Percentiles rank a stretch among this genome's conserved stretches.
These are phyloP conservation scores for Zele albiditarsus DNA, from an alignment of 2,888 invertebrate species.

Conservation along the genomic window DNA sequence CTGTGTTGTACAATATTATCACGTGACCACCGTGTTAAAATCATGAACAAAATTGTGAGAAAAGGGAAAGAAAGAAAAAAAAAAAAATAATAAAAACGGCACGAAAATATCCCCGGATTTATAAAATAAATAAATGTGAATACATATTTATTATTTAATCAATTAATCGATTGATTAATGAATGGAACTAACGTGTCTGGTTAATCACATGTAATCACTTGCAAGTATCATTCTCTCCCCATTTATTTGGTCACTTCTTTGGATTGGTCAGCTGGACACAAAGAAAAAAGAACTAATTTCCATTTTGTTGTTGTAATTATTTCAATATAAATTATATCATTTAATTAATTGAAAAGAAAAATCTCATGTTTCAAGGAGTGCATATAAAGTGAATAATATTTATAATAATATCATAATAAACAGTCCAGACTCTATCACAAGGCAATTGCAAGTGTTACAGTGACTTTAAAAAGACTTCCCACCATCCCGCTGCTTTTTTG, in stretches of 20 bases:
- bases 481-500: constrained; percentile 20
- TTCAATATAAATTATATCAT: constrained; percentile 25
- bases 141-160: background rate
- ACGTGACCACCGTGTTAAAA: constrained; percentile 65
- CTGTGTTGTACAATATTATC: constrained; percentile 62
- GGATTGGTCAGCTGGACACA: constrained; percentile 72
- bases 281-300: constrained; percentile 47
- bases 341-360: constrained; percentile 41
- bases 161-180: background rate
- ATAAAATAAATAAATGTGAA: constrained; percentile 42
- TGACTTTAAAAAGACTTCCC: constrained; percentile 52
- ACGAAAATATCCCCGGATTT: constrained; percentile 4
- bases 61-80: constrained; percentile 35
- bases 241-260: constrained; percentile 72
- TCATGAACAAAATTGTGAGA: constrained; percentile 50
- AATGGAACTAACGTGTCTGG: constrained; percentile 55
- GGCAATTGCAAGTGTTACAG: constrained; percentile 67
- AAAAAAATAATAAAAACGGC: constrained; percentile 40
- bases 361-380: constrained; percentile 41
- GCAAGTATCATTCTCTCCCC: constrained; percentile 66
- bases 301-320: constrained; percentile 34
- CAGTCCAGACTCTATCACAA: constrained; percentile 73
- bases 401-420: constrained; percentile 36
- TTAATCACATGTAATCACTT: constrained; percentile 63
- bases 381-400: constrained; percentile 39